A percentile compares a stretch with the other conserved stretches of the same genome.
Evolutionary conservation across 2,113 vertebrate species (phyloP).

Genomic region (Gallinago media): DNA sequence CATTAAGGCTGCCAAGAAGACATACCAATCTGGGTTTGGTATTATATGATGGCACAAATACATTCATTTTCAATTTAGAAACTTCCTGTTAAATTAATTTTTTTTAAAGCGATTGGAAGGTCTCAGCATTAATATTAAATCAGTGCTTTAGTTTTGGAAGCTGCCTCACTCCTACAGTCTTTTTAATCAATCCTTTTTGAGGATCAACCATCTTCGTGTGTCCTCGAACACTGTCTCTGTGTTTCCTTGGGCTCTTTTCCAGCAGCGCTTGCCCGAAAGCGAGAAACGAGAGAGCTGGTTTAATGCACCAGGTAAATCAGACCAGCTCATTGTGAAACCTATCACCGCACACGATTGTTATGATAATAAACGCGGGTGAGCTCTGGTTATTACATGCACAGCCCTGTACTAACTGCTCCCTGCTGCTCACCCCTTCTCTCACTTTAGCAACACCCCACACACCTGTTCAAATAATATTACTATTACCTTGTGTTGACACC

Average conservation of each 20-base stretch:
- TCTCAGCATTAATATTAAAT: slow-evolving; percentile 50
- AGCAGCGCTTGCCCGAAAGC: not conserved
- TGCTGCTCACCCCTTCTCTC: slow-evolving; percentile 40
- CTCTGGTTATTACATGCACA: slow-evolving; percentile 44
- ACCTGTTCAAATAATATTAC: slow-evolving; percentile 85
- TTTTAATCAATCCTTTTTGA: slow-evolving; percentile 73
- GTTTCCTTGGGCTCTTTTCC: not conserved
- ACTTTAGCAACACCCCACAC: slow-evolving; percentile 80
- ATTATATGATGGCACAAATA: not conserved
- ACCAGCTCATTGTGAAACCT: slow-evolving; percentile 47
- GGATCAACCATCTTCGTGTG: slow-evolving; percentile 59
- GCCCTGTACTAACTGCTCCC: slow-evolving; percentile 70
- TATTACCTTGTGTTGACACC: slow-evolving; percentile 74
- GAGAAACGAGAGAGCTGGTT: not conserved
- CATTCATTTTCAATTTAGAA: not conserved
- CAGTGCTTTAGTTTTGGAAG: slow-evolving; percentile 82
- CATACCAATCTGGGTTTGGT: not conserved
- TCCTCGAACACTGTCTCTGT: slow-evolving; percentile 43
- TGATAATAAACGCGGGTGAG: slow-evolving; percentile 2
- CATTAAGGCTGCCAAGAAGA: not conserved
- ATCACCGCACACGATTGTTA: not conserved
- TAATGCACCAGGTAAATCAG: slow-evolving; percentile 6
- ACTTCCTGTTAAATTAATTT: not conserved
- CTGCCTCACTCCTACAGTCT: slow-evolving; percentile 67
- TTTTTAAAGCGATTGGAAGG: not conserved